phyloP scores from a whole-genome alignment of 2,888 invertebrate species.

The Ischnus inquisitorius region DNA sequence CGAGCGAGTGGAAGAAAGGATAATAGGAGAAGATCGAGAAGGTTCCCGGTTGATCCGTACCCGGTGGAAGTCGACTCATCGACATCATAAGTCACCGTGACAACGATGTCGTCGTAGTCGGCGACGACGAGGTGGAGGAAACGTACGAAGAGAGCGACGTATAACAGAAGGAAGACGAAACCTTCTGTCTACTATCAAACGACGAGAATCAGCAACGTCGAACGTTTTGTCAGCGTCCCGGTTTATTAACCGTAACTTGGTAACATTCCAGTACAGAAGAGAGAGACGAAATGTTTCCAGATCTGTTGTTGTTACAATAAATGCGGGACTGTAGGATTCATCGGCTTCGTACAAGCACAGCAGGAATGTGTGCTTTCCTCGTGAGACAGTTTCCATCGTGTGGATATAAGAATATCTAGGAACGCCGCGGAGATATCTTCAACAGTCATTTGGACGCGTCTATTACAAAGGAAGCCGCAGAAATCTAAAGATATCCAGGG shows the following conservation, averaged over 20 bases:
- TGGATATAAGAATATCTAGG: background rate
- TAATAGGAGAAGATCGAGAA: constrained; percentile 31
- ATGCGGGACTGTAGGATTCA: constrained; percentile 32
- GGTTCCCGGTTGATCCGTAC: constrained; percentile 51
- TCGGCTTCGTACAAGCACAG: background rate
- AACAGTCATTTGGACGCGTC: constrained; percentile 18
- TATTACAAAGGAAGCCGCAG: constrained; percentile 31
- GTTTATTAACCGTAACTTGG: constrained; percentile 49
- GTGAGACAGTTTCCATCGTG: background rate
- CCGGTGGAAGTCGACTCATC: constrained; percentile 64
- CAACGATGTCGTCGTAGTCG: constrained; percentile 51
- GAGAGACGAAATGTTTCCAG: background rate
- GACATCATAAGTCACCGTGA: constrained; percentile 68
- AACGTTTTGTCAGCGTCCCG: constrained; percentile 61
- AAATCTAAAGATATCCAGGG: constrained; percentile 16
- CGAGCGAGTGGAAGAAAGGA: constrained; percentile 30
- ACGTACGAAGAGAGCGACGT: background rate
- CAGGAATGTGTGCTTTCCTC: constrained; percentile 10
- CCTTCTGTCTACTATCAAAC: constrained; percentile 41
- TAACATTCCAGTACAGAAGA: constrained; percentile 14
- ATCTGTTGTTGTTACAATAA: constrained; percentile 21
- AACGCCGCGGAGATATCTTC: constrained; percentile 4
- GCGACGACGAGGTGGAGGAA: constrained; percentile 42
- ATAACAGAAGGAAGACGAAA: constrained; percentile 10
- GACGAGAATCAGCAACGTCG: constrained; percentile 54